phyloP scores from a whole-genome alignment of 2,113 vertebrate genomes.

The Amblyornis subalaris region DNA sequence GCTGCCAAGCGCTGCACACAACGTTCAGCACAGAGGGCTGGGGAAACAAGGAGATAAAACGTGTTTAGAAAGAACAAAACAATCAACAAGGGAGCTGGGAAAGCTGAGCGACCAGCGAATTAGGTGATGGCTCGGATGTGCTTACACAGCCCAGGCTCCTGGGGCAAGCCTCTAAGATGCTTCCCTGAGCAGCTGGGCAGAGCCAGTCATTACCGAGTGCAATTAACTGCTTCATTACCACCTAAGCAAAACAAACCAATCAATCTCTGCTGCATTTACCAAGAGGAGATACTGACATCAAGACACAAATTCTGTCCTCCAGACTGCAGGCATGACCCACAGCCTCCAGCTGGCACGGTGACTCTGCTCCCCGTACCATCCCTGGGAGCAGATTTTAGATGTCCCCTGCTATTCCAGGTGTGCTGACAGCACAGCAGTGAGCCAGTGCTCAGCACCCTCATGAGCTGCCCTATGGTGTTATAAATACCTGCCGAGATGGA shows the following conservation, averaged over 20 bases:
- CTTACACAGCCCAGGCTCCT: neutral
- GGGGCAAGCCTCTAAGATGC: neutral
- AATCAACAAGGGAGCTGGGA: neutral
- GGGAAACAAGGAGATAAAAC: neutral
- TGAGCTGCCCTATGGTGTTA: rapidly evolving
- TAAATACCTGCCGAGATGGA: neutral
- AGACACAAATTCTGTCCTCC: neutral
- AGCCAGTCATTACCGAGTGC: neutral
- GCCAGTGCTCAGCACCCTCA: neutral
- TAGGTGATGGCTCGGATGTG: neutral
- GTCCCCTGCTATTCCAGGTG: neutral
- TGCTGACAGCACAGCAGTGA: neutral
- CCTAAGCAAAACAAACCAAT: neutral
- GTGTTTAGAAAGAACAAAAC: neutral
- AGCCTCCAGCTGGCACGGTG: rapidly evolving
- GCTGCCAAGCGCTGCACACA: neutral
- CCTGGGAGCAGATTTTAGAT: neutral
- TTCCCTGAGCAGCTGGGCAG: neutral
- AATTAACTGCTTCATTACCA: slow-evolving; percentile 44
- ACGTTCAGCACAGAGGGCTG: neutral
- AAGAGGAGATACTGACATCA: neutral
- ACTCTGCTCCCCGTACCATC: neutral
- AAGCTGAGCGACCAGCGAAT: neutral
- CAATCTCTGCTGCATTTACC: neutral
- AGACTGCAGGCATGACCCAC: neutral